Conservation (phyloP, 2,888 invertebrate genomes). For the Monopis laevigella region DNA sequence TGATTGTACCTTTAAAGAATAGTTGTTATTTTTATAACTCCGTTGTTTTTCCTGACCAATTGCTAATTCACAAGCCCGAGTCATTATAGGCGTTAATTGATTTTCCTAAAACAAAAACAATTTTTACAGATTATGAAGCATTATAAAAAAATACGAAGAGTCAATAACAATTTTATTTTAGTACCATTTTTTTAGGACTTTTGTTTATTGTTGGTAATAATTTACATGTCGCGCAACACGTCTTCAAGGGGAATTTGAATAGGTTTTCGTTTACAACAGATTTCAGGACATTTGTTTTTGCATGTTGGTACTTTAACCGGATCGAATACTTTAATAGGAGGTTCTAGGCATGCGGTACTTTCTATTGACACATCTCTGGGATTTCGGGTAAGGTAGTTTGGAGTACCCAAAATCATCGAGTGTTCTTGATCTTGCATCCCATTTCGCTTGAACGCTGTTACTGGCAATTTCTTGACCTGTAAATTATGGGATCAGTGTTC, state of each 20-base stretch:
- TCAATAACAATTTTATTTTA: not conserved
- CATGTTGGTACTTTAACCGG: slow-evolving; percentile 41
- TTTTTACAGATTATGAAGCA: too few relatives aligned
- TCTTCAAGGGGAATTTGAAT: slow-evolving; percentile 43
- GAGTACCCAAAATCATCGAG: slow-evolving; percentile 41
- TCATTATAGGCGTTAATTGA: slow-evolving; percentile 46
- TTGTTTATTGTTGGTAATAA: not conserved
- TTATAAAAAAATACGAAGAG: too few relatives aligned
- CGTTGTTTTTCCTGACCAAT: slow-evolving; percentile 34
- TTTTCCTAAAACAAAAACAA: slow-evolving; percentile 33
- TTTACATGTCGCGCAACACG: slow-evolving; percentile 26
- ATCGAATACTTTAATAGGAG: slow-evolving; percentile 32
- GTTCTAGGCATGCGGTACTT: slow-evolving; percentile 32
- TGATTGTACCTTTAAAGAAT: too few relatives aligned
- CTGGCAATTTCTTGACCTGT: slow-evolving; percentile 51
- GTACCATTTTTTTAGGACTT: not conserved
- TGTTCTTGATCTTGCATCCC: slow-evolving; percentile 59
- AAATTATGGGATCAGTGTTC: too few relatives aligned
- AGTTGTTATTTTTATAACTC: too few relatives aligned
- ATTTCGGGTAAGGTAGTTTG: slow-evolving; percentile 44
- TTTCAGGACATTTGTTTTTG: slow-evolving; percentile 20
- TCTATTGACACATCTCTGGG: slow-evolving; percentile 45
- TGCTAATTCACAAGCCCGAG: slow-evolving; percentile 50
- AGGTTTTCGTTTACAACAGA: slow-evolving; percentile 30
- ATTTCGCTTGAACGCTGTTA: slow-evolving; percentile 55